Evolutionary conservation across 1,140 invertebrate genomes (phyloP).

Genomic region (Ceratoteleas bidentatus): DNA sequence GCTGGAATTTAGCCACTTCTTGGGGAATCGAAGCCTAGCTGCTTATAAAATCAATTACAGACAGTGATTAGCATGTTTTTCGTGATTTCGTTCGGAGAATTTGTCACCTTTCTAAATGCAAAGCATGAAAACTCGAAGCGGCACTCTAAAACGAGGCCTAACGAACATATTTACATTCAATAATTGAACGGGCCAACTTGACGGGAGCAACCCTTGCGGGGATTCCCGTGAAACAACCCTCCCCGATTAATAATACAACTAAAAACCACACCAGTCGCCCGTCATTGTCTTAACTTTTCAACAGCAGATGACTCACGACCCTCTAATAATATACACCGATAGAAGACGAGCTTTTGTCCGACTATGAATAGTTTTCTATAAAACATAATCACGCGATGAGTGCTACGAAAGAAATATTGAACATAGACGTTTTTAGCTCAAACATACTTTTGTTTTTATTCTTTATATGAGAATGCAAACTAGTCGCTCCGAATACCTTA

Average conservation of each 20-base stretch:
- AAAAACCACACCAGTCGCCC: constrained; percentile 51
- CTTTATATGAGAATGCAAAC: too few species aligned
- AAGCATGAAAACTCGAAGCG: constrained; percentile 42
- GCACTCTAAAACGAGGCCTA: constrained; percentile 59
- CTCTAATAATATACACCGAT: constrained; percentile 48
- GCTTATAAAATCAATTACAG: constrained; percentile 14
- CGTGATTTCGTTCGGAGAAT: constrained; percentile 43
- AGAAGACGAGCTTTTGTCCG: constrained; percentile 39
- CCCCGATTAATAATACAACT: constrained; percentile 57
- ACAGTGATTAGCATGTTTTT: constrained; percentile 49
- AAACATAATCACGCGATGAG: constrained; percentile 5
- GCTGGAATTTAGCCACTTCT: too few species aligned
- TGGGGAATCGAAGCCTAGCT: too few species aligned
- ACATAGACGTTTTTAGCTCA: too few species aligned
- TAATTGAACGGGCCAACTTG: constrained; percentile 34
- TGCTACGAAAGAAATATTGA: too few species aligned
- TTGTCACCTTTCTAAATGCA: constrained; percentile 65
- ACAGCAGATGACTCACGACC: constrained; percentile 61
- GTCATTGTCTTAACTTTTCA: constrained; percentile 63
- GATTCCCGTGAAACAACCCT: constrained; percentile 17
- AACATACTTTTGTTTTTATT: too few species aligned
- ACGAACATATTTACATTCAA: constrained; percentile 65
- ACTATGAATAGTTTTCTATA: constrained; percentile 57
- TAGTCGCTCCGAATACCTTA: too few species aligned
- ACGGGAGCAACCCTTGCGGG: constrained; percentile 18